phyloP scores from a whole-genome alignment of 2,113 vertebrate species.

The Bubo blakistoni region DNA sequence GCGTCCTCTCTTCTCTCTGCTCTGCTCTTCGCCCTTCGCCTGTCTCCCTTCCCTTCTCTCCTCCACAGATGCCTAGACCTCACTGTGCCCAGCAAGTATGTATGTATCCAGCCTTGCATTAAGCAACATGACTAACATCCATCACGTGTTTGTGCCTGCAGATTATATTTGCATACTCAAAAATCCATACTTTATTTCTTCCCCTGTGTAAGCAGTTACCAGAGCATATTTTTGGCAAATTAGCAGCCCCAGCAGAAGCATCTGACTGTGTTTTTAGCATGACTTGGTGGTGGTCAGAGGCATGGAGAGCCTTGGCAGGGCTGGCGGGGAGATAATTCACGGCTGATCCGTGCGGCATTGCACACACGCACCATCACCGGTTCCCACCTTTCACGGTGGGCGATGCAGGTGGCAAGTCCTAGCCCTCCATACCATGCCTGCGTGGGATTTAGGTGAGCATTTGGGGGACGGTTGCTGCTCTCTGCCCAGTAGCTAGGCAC shows the following conservation, averaged over 20 bases:
- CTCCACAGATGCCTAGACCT: background rate
- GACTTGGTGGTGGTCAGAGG: background rate
- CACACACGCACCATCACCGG: accelerated
- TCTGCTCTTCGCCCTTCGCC: background rate
- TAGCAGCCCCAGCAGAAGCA: conserved; percentile 31
- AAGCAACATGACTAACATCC: conserved; percentile 51
- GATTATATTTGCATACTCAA: conserved; percentile 50
- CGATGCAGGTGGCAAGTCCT: background rate
- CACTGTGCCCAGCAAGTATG: background rate
- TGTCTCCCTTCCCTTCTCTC: background rate
- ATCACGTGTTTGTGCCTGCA: conserved; percentile 48
- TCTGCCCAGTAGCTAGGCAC: background rate
- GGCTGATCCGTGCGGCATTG: accelerated
- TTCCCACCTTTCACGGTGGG: accelerated
- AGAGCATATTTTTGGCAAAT: conserved; percentile 46
- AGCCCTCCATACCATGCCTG: accelerated
- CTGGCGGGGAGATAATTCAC: background rate
- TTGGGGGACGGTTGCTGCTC: background rate
- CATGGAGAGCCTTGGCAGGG: background rate
- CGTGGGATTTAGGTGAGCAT: background rate
- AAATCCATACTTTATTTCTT: conserved; percentile 35
- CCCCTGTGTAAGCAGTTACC: conserved; percentile 39
- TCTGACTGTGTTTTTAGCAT: background rate
- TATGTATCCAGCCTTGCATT: background rate
- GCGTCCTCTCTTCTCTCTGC: background rate